Evolutionary conservation across 2,113 vertebrate species (phyloP), one percentile per base, ranked within the genome.

Genomic region (Grallaria varia): DNA sequence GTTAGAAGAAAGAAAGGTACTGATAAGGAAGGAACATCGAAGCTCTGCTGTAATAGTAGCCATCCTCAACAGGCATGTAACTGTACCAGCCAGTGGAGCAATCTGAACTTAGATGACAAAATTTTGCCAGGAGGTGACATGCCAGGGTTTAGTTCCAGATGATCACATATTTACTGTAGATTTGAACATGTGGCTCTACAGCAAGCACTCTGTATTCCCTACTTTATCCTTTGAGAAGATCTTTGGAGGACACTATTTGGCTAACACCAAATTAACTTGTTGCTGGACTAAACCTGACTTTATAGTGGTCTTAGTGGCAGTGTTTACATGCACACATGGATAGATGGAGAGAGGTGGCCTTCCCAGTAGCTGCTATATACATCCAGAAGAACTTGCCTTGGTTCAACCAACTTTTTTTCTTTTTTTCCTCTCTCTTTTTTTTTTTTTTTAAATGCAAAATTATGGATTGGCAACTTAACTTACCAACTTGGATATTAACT

Each of bases 401-500:
- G 45, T 49, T 84, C n/a, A 74, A 5, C 4, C 35, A 25, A 35
- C 4, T 6, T 1, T 22, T 45, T 45, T 45, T 45, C 45, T 47
- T 47, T 47, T 47, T 9, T 47, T 8, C 22, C 20, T 47, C 45
- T 47, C 19, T 45, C 16, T 44, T 31, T 44, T 30, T 20, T 27
- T 39, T 53, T 31, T 44, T 42, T 53, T 59, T 53, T 76, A 1
- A 45, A 67, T 79, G 15, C 19, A 86, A 58, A 78, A 84, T 37
- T 28, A 52, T 37, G 21, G 22, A 77, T 53, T 50, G 11, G 2
- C 10, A 76, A 37, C 8, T 56, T 60, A 63, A 96, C 93, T 97
- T 76, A 96, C 95, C 85, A 40, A 39, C 19, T 58, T 79, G 85
- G 58, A 97, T 75, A n/a, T 74, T 23, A 68, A 98, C 44, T 80